Evolutionary conservation across 2,113 vertebrate genomes (phyloP).

Genomic region (Panthera leo): DNA sequence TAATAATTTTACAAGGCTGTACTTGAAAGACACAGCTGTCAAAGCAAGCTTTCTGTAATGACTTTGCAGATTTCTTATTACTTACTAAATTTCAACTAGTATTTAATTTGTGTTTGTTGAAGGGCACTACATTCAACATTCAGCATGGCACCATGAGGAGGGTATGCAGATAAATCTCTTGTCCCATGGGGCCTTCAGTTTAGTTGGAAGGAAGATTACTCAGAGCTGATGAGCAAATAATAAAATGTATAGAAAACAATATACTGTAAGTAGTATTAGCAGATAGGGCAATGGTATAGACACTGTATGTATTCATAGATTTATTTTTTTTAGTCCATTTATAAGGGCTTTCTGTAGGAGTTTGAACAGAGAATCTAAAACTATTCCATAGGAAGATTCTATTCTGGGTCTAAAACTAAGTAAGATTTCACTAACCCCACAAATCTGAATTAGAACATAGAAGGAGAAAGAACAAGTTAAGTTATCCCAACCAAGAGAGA

Average conservation of each 20-base stretch:
- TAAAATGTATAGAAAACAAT: not conserved
- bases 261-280: not conserved
- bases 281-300: not conserved
- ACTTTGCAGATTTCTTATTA: not conserved
- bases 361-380: not conserved
- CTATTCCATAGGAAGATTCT: not conserved
- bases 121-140: not conserved
- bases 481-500: not conserved
- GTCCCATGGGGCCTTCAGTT: not conserved
- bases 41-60: not conserved
- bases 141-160: not conserved
- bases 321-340: not conserved
- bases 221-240: not conserved
- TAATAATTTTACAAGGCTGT: not conserved
- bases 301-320: not conserved
- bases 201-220: conserved; percentile 1
- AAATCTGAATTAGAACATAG: not conserved
- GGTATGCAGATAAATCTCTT: not conserved
- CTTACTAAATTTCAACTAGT: conserved; percentile 1
- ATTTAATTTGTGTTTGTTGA: not conserved
- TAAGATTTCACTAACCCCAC: not conserved
- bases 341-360: not conserved
- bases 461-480: not conserved
- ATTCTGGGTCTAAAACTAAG: not conserved
- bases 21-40: conserved; percentile 34